A percentile compares a stretch with the other conserved stretches of the same genome.
phyloP scores from a whole-genome alignment of 2,888 invertebrate genomes.

The Nomada fucata region DNA sequence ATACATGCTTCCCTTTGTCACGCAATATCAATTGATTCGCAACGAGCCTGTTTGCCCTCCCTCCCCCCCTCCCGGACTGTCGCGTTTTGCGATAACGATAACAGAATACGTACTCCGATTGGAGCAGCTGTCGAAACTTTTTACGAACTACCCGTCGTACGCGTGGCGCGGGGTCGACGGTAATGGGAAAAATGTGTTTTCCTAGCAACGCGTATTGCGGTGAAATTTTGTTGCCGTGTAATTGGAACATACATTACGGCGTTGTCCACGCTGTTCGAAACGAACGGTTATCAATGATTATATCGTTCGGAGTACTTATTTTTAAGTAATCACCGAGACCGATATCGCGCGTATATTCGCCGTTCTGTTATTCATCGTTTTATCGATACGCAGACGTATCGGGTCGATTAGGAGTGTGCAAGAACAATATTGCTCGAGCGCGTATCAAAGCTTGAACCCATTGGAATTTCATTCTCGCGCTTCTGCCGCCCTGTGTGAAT shows the following conservation, averaged over 20 bases:
- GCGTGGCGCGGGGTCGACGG: background rate
- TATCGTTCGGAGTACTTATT: background rate
- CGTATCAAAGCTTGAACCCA: constrained; percentile 26
- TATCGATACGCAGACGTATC: background rate
- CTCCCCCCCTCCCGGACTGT: background rate
- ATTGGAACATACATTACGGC: background rate
- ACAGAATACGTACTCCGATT: background rate
- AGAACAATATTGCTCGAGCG: constrained; percentile 7
- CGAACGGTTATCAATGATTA: background rate
- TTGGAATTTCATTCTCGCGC: constrained; percentile 51
- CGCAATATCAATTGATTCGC: background rate
- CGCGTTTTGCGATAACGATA: constrained; percentile 26
- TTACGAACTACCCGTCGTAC: background rate
- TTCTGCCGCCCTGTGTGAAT: constrained; percentile 33
- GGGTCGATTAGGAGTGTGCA: background rate
- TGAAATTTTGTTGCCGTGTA: background rate
- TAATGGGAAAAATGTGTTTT: background rate
- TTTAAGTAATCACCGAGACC: background rate
- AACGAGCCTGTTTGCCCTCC: background rate
- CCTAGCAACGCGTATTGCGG: background rate
- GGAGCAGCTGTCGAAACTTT: constrained; percentile 42
- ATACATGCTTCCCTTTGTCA: background rate
- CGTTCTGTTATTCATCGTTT: background rate
- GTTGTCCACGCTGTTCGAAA: background rate
- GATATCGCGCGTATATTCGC: constrained; percentile 7